Evolutionary conservation across 2,113 vertebrate species (phyloP), one percentile per base, ranked within the genome.

Genomic region (Hippocampus guttulatus): DNA sequence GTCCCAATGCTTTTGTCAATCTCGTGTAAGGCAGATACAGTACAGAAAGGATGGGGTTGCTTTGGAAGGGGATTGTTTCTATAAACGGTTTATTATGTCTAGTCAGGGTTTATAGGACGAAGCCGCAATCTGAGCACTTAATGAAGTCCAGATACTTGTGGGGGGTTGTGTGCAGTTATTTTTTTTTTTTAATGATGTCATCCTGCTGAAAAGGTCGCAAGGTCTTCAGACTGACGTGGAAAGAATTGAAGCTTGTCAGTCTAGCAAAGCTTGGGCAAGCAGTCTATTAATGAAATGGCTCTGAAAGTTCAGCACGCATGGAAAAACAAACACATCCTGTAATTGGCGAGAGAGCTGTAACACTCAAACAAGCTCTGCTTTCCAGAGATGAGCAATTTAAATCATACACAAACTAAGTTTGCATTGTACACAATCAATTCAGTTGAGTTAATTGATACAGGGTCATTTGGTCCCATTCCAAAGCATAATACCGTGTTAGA

Each of bases 191-290:
- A 1, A 58, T 69, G 76, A 83, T 70, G 80, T 86, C 77, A 84
- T 73, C 43, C 55, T 52, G 69, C 71, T 75, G 70, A 75, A 83
- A 85, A 83, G 81, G 79, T 75, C 71, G 14, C 14, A 63, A 2
- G 64, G 74, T 75, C 65, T 45, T 74, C 25, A 47, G 38, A 64
- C 57, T 41, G 58, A 67, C 16, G 7, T 65, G 62, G 71, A 64
- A 67, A 75, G 69, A 71, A 65, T 63, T 27, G 71, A 73, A 45
- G 71, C 70, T 64, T 38, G 6, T 75, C 12, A 49, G 67, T 47
- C 58, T 41, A 15, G 30, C 14, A 25, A 57, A 61, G 0, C 43
- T 11, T 6, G 21, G 66, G 58, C 71, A 68, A 64, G 4, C 33
- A 2, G 5, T 57, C 16, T 43, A 20, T 40, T 64, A 54, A 57